phyloP scores from a whole-genome alignment of 64 coral and sea anemone species.

The Pocillopora verrucosa region DNA sequence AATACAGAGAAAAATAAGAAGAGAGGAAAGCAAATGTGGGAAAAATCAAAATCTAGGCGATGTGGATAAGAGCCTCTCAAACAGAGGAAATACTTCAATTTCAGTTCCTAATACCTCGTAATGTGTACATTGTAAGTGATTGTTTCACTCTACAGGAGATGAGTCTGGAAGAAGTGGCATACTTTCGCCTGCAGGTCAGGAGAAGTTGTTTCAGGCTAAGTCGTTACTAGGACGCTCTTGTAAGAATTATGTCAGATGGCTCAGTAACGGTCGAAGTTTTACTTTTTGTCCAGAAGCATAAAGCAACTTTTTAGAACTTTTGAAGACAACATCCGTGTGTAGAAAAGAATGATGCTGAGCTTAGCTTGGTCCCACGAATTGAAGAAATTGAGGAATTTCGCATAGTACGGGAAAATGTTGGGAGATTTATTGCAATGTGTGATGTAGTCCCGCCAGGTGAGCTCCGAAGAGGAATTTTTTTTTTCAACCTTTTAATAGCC shows the following conservation, averaged over 20 bases:
- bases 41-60: too few relatives aligned
- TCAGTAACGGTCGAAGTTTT: conserved; percentile 8
- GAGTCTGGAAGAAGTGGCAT: conserved; percentile 19
- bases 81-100: too few relatives aligned
- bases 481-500: background rate
- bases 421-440: conserved; percentile 8
- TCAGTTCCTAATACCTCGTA: too few relatives aligned
- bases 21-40: too few relatives aligned
- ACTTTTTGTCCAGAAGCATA: background rate
- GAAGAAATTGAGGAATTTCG: background rate
- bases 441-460: conserved; percentile 1
- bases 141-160: background rate
- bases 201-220: conserved; percentile 12
- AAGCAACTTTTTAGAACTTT: conserved; percentile 28
- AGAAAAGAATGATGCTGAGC: background rate
- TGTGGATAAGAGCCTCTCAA: too few relatives aligned
- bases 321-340: background rate
- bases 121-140: too few relatives aligned
- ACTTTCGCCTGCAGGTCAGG: conserved; percentile 13
- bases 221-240: conserved; percentile 3
- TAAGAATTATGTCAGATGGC: background rate
- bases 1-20: too few relatives aligned
- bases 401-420: background rate
- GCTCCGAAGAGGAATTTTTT: background rate
- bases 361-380: background rate